Evolutionary conservation across 2,888 invertebrate genomes (phyloP).

Genomic region (Sylvicola fuscatus): DNA sequence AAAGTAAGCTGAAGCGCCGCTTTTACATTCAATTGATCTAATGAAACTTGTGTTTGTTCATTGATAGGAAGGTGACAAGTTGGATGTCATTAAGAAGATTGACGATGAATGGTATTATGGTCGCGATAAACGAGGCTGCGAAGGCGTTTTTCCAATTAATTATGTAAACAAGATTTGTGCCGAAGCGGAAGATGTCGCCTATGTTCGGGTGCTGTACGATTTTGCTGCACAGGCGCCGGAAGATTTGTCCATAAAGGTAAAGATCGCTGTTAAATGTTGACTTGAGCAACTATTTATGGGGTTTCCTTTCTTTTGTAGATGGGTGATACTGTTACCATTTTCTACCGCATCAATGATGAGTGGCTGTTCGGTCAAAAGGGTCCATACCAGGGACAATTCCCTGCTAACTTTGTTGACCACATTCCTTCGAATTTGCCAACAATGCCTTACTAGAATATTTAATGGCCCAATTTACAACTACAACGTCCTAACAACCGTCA

Average conservation of each 20-base stretch:
- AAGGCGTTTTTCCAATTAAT: slow-evolving; percentile 66
- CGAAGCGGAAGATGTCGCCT: slow-evolving; percentile 26
- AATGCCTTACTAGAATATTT: too few species aligned
- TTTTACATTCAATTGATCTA: not conserved
- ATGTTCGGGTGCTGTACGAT: slow-evolving; percentile 48
- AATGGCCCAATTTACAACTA: too few species aligned
- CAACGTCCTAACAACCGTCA: too few species aligned
- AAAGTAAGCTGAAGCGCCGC: slow-evolving; percentile 33
- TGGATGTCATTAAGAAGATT: slow-evolving; percentile 45
- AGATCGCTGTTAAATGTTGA: slow-evolving; percentile 1
- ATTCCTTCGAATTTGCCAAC: not conserved
- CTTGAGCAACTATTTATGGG: not conserved
- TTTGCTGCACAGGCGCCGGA: slow-evolving; percentile 40
- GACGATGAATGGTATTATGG: slow-evolving; percentile 70
- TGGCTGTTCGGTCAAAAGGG: slow-evolving; percentile 59
- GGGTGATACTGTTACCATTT: slow-evolving; percentile 38
- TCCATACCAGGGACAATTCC: slow-evolving; percentile 53
- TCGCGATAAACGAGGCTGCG: slow-evolving; percentile 36
- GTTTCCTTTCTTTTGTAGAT: slow-evolving; percentile 24
- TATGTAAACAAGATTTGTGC: slow-evolving; percentile 61
- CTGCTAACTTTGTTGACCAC: slow-evolving; percentile 48
- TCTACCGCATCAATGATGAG: slow-evolving; percentile 47
- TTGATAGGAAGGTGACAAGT: slow-evolving; percentile 47
- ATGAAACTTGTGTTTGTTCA: slow-evolving; percentile 6
- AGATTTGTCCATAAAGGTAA: slow-evolving; percentile 34